A percentile compares a stretch with the other conserved stretches of the same genome.
phyloP scores from a whole-genome alignment of 2,888 invertebrate genomes.

The Chorisops tibialis region DNA sequence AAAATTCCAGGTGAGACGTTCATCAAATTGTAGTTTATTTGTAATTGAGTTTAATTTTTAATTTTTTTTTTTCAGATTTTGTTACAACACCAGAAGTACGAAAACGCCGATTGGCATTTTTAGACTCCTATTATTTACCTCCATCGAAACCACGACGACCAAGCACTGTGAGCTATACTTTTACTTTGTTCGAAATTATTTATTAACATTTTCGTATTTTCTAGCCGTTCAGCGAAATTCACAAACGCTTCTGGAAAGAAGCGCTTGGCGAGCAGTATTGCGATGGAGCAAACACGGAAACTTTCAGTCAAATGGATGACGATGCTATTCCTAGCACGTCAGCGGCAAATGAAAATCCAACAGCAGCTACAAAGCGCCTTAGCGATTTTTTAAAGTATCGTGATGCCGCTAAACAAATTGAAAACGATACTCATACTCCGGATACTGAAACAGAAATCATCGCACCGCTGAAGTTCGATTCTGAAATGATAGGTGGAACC shows the following conservation, averaged over 20 bases:
- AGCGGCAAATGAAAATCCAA: background rate
- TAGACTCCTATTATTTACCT: constrained; percentile 24
- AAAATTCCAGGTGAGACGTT: constrained; percentile 45
- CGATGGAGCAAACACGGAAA: constrained; percentile 17
- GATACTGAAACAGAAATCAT: constrained; percentile 37
- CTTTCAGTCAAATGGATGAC: constrained; percentile 5
- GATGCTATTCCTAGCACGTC: constrained; percentile 38
- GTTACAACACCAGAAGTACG: constrained; percentile 48
- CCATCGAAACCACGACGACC: background rate
- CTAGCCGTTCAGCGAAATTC: constrained; percentile 30
- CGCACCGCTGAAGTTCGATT: constrained; percentile 17
- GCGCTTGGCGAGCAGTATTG: constrained; percentile 33
- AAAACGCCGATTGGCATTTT: constrained; percentile 37
- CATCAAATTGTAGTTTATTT: background rate
- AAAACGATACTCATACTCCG: constrained; percentile 26
- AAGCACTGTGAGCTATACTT: constrained; percentile 22
- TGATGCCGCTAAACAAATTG: constrained; percentile 38
- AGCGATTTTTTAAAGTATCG: constrained; percentile 47
- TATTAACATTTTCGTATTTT: background rate
- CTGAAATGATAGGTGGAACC: constrained; percentile 36
- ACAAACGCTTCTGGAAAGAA: constrained; percentile 32
- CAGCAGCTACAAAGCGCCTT: constrained; percentile 40
- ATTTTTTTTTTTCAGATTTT: constrained; percentile 44
- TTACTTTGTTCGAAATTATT: background rate
- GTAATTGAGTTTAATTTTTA: background rate